Evolutionary conservation across 2,797 vertebrate genomes (phyloP), one percentile per base, ranked within the genome.

Genomic region (Poliocrania exsul): DNA sequence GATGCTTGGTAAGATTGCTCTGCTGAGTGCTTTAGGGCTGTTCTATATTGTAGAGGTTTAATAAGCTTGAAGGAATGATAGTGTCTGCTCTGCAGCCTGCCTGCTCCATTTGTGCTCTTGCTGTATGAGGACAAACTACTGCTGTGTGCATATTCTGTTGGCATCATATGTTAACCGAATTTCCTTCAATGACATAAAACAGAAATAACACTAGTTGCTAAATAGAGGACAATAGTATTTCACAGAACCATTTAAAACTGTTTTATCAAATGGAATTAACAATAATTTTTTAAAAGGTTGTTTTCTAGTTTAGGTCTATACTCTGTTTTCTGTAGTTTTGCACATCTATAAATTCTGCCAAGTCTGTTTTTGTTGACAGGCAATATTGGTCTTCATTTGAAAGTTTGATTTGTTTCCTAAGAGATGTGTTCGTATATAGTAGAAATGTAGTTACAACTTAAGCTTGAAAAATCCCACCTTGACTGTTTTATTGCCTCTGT

Each of bases 381-480:
- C 47, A 94, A 40, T 81, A 78, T 44, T 81, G 33, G 42, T 86
- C 66, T 86, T 70, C 31, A 49, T 73, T 81, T 92, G 71, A 49
- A 93, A 91, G 20, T 67, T 84, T 88, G 19, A 54, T 88, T 95
- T 90, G 19, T 33, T 90, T 92, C 46, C 64, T 79, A 8, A 74
- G 83, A 84, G 51, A 66, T 78, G 88, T 88, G n/a, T 85, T 89
- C 33, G 72, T 80, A 29, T 50, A 67, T 33, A 75, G 26, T 56
- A n/a, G 2, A 21, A 88, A 21, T 82, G 47, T 26, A 51, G 24
- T 82, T 84, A 75, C 78, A 73, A 79, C 6, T 64, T 66, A 64
- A 70, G 17, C 47, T 79, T 89, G 26, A 89, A 86, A 95, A 90
- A 79, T 91, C 40, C 35, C 25, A 50, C n/a, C 20, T 72, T 69